A percentile compares a stretch with the other conserved stretches of the same genome.
These are phyloP conservation scores for Molorchus minor DNA, from an alignment of 2,888 invertebrate genomes.

Conservation along the genomic window DNA sequence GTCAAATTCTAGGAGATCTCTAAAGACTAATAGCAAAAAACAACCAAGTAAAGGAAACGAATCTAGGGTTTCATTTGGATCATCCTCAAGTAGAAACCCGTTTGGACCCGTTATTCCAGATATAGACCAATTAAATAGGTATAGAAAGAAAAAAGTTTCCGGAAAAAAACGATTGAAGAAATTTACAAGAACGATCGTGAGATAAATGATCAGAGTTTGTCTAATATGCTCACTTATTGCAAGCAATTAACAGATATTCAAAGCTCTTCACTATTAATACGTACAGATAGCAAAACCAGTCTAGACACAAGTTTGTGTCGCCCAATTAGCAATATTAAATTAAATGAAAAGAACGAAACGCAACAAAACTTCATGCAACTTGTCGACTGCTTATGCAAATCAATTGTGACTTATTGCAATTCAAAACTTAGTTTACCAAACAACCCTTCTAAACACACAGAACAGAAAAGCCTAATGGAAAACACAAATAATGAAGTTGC, in stretches of 20 bases:
- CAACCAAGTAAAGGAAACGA: neutral
- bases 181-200: neutral
- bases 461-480: neutral
- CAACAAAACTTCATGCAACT: constrained; percentile 19
- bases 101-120: neutral
- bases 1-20: neutral
- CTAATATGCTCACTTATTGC: neutral
- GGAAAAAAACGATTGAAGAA: constrained; percentile 6
- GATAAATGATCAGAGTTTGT: neutral
- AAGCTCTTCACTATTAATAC: constrained; percentile 5
- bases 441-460: neutral
- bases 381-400: constrained; percentile 22
- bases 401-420: constrained; percentile 10
- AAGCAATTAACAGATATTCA: neutral
- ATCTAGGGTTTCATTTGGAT: neutral
- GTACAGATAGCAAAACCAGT: neutral
- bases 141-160: neutral
- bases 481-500: neutral
- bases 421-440: neutral
- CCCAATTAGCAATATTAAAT: neutral
- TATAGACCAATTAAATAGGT: constrained; percentile 3
- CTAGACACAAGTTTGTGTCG: neutral
- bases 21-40: neutral
- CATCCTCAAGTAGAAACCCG: constrained; percentile 3
- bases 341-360: neutral